Conservation (phyloP, 2,888 invertebrate genomes). For the Amphipoea lucens region DNA sequence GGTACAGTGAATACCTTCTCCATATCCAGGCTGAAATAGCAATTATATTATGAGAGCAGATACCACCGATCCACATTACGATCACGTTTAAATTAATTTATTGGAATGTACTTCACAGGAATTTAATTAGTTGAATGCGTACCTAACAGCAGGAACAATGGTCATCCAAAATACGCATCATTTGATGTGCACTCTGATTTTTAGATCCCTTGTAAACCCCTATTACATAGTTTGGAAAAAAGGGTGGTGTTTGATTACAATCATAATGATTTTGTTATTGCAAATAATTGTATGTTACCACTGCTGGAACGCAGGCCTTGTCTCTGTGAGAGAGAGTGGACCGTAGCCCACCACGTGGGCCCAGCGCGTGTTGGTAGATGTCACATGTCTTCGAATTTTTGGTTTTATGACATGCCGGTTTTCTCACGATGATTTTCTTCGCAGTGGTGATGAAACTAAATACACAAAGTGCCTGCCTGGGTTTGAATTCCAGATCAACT, state of each 20-base stretch:
- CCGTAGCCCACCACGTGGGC: background rate
- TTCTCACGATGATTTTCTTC: background rate
- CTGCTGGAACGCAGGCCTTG: background rate
- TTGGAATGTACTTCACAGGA: background rate
- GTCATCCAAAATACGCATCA: background rate
- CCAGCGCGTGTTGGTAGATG: background rate
- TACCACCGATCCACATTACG: too few relatives aligned
- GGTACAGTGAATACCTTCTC: background rate
- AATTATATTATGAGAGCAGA: background rate
- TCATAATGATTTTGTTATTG: background rate
- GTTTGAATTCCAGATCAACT: background rate
- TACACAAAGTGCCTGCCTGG: background rate
- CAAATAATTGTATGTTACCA: background rate
- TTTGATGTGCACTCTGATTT: background rate
- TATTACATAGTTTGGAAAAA: background rate
- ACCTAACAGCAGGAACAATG: background rate
- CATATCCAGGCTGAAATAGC: background rate
- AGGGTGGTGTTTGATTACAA: background rate
- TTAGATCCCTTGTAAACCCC: background rate
- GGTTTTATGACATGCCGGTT: background rate
- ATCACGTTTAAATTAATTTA: background rate
- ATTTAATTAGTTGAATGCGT: background rate
- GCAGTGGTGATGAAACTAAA: background rate
- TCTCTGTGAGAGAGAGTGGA: background rate
- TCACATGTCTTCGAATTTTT: too few relatives aligned